Percentiles rank a stretch among this genome's conserved stretches.
phyloP scores from a whole-genome alignment of 37 sponge, comb jelly and placozoan species.

The Crambe crambe region DNA sequence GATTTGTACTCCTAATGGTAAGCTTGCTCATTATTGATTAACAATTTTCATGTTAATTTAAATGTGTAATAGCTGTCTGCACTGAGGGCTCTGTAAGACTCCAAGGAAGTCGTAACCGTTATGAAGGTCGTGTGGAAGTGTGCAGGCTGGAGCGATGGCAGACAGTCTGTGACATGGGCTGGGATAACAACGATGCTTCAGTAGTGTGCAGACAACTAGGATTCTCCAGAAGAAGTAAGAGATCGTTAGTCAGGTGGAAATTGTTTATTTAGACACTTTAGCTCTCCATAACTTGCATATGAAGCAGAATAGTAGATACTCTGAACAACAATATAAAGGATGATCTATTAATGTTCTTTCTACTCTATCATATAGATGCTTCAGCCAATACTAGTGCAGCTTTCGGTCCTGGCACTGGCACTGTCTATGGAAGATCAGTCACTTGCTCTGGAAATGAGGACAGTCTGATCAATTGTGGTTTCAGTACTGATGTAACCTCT shows the following conservation, averaged over 20 bases:
- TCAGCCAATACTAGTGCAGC: not conserved
- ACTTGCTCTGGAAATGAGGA: slow-evolving; percentile 6
- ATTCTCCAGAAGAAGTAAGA: slow-evolving; percentile 40
- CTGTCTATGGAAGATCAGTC: not conserved
- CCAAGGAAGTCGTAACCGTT: not conserved
- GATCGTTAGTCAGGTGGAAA: not conserved
- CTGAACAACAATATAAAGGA: no score
- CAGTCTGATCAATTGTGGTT: not conserved
- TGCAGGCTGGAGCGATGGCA: slow-evolving; percentile 12
- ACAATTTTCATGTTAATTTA: not conserved
- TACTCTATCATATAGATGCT: slow-evolving; percentile 11
- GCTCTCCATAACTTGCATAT: no score
- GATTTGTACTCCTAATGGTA: not conserved
- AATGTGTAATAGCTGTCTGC: slow-evolving; percentile 27
- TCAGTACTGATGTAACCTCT: not conserved
- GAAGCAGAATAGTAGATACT: no score
- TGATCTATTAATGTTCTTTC: no score
- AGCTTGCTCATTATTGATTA: not conserved
- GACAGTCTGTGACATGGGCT: slow-evolving; percentile 32
- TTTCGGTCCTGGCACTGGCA: slow-evolving; percentile 9
- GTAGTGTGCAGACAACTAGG: slow-evolving; percentile 41
- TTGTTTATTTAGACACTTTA: not conserved
- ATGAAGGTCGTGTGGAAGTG: slow-evolving; percentile 38
- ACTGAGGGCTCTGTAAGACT: slow-evolving; percentile 13
- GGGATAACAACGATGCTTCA: slow-evolving; percentile 24